Conservation (phyloP, 2,113 vertebrate species). For the Varanus salvator region DNA sequence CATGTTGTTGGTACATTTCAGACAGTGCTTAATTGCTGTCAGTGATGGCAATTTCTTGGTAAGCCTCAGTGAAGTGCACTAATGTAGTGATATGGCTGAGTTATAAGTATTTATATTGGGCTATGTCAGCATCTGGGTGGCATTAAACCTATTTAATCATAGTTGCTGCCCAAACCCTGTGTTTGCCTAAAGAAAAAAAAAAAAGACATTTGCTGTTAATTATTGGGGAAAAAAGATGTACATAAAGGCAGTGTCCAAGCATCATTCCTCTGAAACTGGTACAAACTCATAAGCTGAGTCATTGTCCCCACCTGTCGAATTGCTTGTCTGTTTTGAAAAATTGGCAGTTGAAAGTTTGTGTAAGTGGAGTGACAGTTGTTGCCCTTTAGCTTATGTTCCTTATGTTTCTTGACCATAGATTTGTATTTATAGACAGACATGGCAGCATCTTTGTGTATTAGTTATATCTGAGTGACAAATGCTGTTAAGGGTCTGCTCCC, state of each 20-base stretch:
- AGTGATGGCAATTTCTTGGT: slow-evolving; percentile 20
- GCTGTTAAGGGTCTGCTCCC: not conserved
- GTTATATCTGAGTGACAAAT: not conserved
- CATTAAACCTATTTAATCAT: slow-evolving; percentile 36
- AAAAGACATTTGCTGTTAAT: slow-evolving; percentile 23
- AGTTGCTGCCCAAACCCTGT: not conserved
- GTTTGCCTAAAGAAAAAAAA: not conserved
- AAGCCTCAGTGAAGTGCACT: slow-evolving; percentile 2
- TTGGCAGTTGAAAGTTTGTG: not conserved
- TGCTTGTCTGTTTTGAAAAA: not conserved
- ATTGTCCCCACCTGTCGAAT: not conserved
- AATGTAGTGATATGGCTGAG: slow-evolving; percentile 31
- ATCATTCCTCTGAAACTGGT: not conserved
- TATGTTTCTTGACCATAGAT: not conserved
- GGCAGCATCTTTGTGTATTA: not conserved
- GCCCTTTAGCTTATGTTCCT: not conserved
- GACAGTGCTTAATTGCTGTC: slow-evolving; percentile 24
- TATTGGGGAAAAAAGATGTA: not conserved
- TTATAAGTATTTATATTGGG: slow-evolving; percentile 29
- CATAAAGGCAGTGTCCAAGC: not conserved
- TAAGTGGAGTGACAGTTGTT: not conserved
- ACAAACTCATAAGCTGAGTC: not conserved
- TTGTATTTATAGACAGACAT: not conserved
- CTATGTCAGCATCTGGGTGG: slow-evolving; percentile 21
- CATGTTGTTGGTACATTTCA: not conserved